Conservation (phyloP, 2,888 invertebrate genomes). For the Agrochola circellaris region DNA sequence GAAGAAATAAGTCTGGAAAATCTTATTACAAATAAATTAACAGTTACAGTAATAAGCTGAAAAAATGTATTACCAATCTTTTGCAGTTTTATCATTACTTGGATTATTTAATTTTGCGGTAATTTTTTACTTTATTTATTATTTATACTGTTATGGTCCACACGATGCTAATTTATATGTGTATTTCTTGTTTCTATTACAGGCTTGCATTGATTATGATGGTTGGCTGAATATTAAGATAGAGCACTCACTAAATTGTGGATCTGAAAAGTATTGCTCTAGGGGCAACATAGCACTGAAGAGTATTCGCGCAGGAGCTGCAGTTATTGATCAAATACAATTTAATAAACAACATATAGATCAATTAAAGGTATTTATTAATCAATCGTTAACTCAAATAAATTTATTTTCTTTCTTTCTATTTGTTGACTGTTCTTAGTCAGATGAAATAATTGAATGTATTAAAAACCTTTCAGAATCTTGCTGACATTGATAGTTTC, state of each 20-base stretch:
- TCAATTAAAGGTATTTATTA: slow-evolving; percentile 88
- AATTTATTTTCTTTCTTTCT: background rate
- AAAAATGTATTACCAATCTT: slow-evolving; percentile 58
- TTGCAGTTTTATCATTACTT: slow-evolving; percentile 50
- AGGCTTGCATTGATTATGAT: slow-evolving; percentile 92
- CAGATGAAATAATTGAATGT: slow-evolving; percentile 9
- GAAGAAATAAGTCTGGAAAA: background rate
- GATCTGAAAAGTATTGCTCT: slow-evolving; percentile 89
- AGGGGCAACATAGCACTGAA: slow-evolving; percentile 93
- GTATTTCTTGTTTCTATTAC: slow-evolving; percentile 58
- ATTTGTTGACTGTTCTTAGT: background rate
- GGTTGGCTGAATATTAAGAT: slow-evolving; percentile 93
- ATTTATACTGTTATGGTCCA: background rate
- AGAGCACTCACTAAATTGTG: slow-evolving; percentile 92
- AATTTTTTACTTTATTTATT: background rate
- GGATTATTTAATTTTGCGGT: slow-evolving; percentile 71
- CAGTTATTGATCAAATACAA: slow-evolving; percentile 91
- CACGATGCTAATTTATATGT: background rate
- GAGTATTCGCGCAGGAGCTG: slow-evolving; percentile 92
- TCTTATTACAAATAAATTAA: background rate
- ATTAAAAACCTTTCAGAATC: slow-evolving; percentile 80
- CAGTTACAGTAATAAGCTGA: background rate
- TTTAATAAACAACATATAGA: slow-evolving; percentile 90
- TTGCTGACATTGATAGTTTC: slow-evolving; percentile 93
- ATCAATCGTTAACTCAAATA: background rate